Evolutionary conservation across 2,797 vertebrate genomes (phyloP).

Genomic region (Sternotherus odoratus): DNA sequence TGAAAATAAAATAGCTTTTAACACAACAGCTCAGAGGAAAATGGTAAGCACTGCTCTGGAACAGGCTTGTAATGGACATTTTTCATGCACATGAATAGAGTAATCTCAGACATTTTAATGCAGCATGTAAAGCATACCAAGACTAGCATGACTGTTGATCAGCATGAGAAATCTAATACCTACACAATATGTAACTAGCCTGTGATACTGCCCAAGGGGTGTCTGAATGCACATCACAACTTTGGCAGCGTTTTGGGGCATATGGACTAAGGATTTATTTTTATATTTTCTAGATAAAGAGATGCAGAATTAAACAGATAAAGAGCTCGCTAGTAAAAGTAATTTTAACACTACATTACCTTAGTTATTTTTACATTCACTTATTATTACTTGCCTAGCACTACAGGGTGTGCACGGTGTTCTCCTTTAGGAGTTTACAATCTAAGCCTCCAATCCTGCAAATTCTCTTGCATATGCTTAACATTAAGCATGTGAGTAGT

Average conservation of each 20-base stretch:
- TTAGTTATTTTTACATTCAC: constrained; percentile 70
- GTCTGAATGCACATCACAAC: not conserved
- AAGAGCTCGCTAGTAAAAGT: constrained; percentile 60
- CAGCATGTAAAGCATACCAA: constrained; percentile 37
- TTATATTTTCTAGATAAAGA: not conserved
- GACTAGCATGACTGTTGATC: not conserved
- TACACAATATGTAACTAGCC: constrained; percentile 67
- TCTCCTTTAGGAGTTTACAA: not conserved
- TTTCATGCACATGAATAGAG: constrained; percentile 6
- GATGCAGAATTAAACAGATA: not conserved
- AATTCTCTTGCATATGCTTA: constrained; percentile 2
- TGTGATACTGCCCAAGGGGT: constrained; percentile 15
- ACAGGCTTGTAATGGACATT: not conserved
- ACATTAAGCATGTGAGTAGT: not conserved
- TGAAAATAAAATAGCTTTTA: not conserved
- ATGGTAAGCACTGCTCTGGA: not conserved
- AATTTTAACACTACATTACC: constrained; percentile 63
- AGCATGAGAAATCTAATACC: constrained; percentile 50
- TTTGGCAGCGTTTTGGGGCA: not conserved
- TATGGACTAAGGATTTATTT: not conserved
- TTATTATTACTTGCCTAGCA: not conserved
- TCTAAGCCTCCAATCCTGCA: constrained; percentile 10
- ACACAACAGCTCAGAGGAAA: not conserved
- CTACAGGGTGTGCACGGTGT: too few species aligned
- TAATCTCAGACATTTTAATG: constrained; percentile 38